phyloP scores from a whole-genome alignment of 2,797 vertebrate species.

The Nannoperca australis region DNA sequence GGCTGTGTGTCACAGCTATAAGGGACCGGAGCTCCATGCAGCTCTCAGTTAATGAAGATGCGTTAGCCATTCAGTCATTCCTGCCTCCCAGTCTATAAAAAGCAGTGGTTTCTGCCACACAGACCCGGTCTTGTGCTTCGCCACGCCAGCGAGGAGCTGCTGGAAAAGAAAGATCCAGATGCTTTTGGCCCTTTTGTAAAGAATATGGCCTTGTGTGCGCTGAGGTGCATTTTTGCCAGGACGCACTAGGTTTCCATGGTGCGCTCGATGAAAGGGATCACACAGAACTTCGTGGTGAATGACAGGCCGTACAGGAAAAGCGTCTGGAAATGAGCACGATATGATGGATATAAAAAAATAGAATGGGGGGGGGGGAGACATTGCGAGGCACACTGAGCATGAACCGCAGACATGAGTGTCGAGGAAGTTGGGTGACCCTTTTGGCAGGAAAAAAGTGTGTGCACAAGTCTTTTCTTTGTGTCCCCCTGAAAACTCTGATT shows the following conservation, averaged over 20 bases:
- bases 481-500: conserved; percentile 52
- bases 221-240: conserved; percentile 89
- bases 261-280: conserved; percentile 86
- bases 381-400: conserved; percentile 39
- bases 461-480: conserved; percentile 65
- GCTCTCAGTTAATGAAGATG: conserved; percentile 83
- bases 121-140: conserved; percentile 85
- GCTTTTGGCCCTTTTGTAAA: conserved; percentile 83
- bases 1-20: conserved; percentile 63
- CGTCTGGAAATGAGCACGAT: conserved; percentile 71
- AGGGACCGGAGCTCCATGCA: conserved; percentile 67
- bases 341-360: conserved; percentile 66
- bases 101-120: conserved; percentile 83
- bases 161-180: conserved; percentile 85
- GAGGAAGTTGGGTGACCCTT: conserved; percentile 75
- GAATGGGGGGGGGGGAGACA: conserved; percentile 26
- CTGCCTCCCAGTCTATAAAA: conserved; percentile 88
- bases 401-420: conserved; percentile 66
- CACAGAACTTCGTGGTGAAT: conserved; percentile 84
- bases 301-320: conserved; percentile 84
- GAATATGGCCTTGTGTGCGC: conserved; percentile 88
- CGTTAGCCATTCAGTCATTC: conserved; percentile 81
- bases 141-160: conserved; percentile 74
- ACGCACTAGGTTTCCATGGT: conserved; percentile 87
- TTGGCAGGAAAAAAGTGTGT: conserved; percentile 56